Base-by-base conservation (phyloP, 2,888 invertebrate species). In the Punctoribates punctum region DNA sequence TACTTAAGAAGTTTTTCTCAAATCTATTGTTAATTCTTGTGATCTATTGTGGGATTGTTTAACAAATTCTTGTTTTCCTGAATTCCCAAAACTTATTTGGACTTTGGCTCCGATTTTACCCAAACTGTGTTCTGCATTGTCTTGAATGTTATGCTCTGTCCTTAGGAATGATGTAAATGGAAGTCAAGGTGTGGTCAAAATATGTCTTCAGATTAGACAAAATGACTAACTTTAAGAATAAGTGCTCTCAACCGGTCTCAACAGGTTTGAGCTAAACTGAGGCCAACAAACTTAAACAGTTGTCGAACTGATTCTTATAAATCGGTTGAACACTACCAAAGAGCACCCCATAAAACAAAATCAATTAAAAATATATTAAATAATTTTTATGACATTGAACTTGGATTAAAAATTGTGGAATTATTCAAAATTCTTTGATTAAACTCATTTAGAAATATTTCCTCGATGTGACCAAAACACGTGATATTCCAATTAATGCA, bases 251-350 rank as follows among this genome's bases (percentile, higher is more conserved):
- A 65, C 65, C 65, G 27, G 65, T 38, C 27, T 65, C 17, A 65
- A 17, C 65, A 27, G 65, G 65, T 65, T 65, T 65, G 5, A 4
- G 8, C 65, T 65, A 8, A 25, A 60, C 27, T 4, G 60, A 65
- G 65, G 65, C 29, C 65, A 65, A 34, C 65, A 34, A 65, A 65
- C 65, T 65, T 27, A 34, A 65, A 65, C 65, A 34, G 17, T 17
- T 62, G 62, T 17, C 62, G 25, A 27, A 62, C 17, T 62, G 51
- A n/a, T 20, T 1, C 20, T 20, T 6, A 20, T 1, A 51, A 2
- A 20, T 51, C 20, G 20, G 51, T 51, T 9, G 6, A 9, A 25
- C 6, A 57, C 20, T 17, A 51, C 1, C n/a, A 51, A 1, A n/a
- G 20, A 20, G 20, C 6, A 51, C 20, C n/a, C n/a, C 20, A 51